Evolutionary conservation across 2,797 vertebrate genomes (phyloP).

Genomic region (Ibycter americanus): DNA sequence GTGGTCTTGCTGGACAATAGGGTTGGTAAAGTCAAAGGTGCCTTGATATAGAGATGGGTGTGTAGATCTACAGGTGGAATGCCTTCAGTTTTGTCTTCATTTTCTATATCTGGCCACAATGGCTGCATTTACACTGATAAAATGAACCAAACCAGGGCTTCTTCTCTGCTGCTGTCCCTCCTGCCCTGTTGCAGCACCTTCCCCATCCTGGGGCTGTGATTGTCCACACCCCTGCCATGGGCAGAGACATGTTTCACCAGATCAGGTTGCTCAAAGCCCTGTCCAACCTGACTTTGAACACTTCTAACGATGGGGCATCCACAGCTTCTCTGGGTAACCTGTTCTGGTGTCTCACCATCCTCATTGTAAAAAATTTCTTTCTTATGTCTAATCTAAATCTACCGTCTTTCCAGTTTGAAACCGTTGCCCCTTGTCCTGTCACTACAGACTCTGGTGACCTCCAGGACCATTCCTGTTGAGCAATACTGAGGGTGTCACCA

Average conservation of each 20-base stretch:
- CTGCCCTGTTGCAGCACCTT: neutral
- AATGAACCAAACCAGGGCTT: neutral
- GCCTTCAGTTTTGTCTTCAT: neutral
- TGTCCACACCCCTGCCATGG: no score
- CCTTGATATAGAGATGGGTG: neutral
- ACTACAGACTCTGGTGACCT: neutral
- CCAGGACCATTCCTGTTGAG: neutral
- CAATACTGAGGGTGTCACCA: neutral
- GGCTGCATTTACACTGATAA: neutral
- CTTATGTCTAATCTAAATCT: neutral
- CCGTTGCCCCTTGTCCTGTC: neutral
- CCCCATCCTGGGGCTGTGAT: neutral
- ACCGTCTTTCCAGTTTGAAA: neutral
- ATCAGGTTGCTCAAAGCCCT: neutral
- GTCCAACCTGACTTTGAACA: neutral
- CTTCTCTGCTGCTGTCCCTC: neutral
- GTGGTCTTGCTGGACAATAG: neutral
- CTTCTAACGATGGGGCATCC: neutral
- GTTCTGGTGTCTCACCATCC: neutral
- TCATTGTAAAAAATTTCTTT: neutral
- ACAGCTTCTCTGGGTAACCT: neutral
- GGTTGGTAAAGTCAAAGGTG: neutral
- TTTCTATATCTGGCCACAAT: neutral
- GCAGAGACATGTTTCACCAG: accelerated
- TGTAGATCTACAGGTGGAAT: neutral